phyloP scores from a whole-genome alignment of 2,888 invertebrate species.

The Agrotis exclamationis region DNA sequence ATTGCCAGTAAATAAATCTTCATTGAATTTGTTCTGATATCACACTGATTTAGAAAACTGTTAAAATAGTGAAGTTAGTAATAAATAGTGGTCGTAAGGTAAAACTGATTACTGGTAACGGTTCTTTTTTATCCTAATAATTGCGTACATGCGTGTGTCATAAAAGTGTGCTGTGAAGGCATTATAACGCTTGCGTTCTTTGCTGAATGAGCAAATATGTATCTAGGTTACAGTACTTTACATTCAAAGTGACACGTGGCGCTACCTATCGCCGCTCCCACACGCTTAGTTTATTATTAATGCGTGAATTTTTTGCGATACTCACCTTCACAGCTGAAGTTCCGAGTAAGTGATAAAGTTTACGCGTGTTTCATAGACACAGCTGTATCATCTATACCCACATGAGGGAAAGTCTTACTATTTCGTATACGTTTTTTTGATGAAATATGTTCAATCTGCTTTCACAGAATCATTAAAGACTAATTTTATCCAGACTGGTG shows the following conservation, averaged over 20 bases:
- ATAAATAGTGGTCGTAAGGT: slow-evolving; percentile 33
- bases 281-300: slow-evolving; percentile 64
- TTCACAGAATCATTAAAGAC: not conserved
- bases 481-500: not conserved
- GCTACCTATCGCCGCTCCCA: slow-evolving; percentile 58
- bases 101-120: slow-evolving; percentile 16
- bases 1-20: slow-evolving; percentile 72
- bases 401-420: not conserved
- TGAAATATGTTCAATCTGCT: not conserved
- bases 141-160: slow-evolving; percentile 48
- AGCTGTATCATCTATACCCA: slow-evolving; percentile 5
- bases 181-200: slow-evolving; percentile 63
- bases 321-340: slow-evolving; percentile 41
- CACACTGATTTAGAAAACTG: slow-evolving; percentile 35
- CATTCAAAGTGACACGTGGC: slow-evolving; percentile 62
- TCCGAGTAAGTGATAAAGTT: slow-evolving; percentile 49
- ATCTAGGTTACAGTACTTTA: slow-evolving; percentile 63
- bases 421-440: not conserved
- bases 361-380: slow-evolving; percentile 19
- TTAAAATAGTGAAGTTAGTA: slow-evolving; percentile 30
- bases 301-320: slow-evolving; percentile 62
- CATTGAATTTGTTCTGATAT: slow-evolving; percentile 64
- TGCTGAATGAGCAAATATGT: slow-evolving; percentile 57
- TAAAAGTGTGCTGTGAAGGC: slow-evolving; percentile 48
- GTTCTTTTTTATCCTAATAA: slow-evolving; percentile 30